Evolutionary conservation across 2,888 invertebrate genomes (phyloP).

Genomic region (Eurois occulta): DNA sequence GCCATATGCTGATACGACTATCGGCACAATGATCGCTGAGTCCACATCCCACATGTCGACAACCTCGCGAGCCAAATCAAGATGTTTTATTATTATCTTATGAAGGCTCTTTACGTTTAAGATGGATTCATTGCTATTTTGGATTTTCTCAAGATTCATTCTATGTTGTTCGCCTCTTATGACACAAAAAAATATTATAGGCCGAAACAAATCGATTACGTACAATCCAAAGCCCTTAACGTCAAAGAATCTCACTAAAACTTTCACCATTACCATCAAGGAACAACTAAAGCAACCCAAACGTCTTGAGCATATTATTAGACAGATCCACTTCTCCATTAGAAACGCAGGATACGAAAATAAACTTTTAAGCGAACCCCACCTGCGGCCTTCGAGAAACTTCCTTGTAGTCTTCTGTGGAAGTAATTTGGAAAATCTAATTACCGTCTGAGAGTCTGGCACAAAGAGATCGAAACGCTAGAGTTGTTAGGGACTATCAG

Average conservation of each 20-base stretch:
- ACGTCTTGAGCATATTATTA: constrained; percentile 54
- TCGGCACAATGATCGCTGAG: no score
- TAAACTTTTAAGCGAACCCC: constrained; percentile 65
- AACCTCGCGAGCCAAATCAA: no score
- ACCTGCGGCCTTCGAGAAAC: constrained; percentile 69
- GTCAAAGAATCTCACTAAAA: constrained; percentile 23
- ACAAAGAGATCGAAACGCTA: constrained; percentile 43
- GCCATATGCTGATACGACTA: no score
- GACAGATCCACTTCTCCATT: constrained; percentile 47
- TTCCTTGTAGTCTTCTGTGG: constrained; percentile 69
- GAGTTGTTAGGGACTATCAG: constrained; percentile 26
- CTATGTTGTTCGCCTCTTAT: neutral
- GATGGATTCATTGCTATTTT: neutral
- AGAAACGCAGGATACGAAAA: constrained; percentile 49
- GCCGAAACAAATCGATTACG: neutral
- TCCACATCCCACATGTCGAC: no score
- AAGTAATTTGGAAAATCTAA: constrained; percentile 75
- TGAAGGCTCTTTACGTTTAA: neutral
- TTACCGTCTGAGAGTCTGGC: constrained; percentile 69
- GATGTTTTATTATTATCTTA: neutral
- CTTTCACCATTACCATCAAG: constrained; percentile 31
- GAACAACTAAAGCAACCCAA: constrained; percentile 9
- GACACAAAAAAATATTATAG: neutral
- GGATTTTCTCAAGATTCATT: neutral
- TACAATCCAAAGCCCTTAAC: constrained; percentile 3